Percentiles rank a stretch among this genome's conserved stretches.
Conservation (phyloP, 2,797 vertebrate genomes). For the Halcyon chelicuti region DNA sequence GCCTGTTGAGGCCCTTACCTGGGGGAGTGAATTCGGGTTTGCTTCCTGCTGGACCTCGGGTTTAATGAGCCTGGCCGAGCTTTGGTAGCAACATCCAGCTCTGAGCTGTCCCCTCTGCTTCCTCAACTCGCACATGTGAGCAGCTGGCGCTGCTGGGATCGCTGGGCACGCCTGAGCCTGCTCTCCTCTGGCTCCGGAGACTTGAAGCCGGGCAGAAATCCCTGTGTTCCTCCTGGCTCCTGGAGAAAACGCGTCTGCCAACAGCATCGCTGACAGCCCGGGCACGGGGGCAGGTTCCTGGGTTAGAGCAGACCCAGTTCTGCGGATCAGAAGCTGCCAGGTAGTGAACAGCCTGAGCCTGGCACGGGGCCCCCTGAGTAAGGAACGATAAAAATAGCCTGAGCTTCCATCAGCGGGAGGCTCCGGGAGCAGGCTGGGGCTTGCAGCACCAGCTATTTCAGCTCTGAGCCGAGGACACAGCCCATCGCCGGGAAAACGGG, state of each 20-base stretch:
- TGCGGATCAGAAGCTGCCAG: neutral
- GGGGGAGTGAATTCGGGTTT: too few species aligned
- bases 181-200: accelerated
- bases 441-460: neutral
- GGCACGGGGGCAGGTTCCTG: accelerated
- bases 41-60: neutral
- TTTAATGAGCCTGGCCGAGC: neutral
- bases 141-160: neutral
- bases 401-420: neutral
- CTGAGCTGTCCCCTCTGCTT: neutral
- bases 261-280: neutral
- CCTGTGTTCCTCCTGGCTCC: neutral
- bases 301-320: neutral
- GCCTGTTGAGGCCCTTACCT: neutral
- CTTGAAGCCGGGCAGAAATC: neutral
- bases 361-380: neutral
- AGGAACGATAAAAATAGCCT: neutral
- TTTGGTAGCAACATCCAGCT: neutral
- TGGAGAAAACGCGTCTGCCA: neutral
- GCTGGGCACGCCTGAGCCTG: neutral
- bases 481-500: accelerated
- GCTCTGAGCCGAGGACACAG: neutral
- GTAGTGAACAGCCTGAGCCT: neutral
- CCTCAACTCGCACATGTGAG: accelerated
- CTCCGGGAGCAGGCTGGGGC: neutral